These are phyloP conservation scores for Sympetrum striolatum DNA, from an alignment of 2,888 invertebrate species.

Conservation along the genomic window DNA sequence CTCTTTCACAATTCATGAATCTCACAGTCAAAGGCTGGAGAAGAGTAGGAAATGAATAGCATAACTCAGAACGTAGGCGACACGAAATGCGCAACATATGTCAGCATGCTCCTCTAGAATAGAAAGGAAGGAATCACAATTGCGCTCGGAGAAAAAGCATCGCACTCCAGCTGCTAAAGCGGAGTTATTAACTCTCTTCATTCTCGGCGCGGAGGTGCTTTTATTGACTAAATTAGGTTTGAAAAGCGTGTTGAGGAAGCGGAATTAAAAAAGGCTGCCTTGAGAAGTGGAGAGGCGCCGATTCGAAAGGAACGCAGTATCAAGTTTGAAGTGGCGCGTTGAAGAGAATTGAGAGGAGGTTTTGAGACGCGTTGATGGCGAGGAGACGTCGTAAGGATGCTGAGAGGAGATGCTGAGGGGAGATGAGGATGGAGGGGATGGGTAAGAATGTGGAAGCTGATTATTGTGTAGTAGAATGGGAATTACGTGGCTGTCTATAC, in stretches of 20 bases:
- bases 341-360: neutral
- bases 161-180: too few relatives aligned
- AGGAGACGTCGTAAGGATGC: neutral
- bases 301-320: neutral
- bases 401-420: neutral
- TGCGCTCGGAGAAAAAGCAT: too few relatives aligned
- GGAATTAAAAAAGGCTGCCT: neutral
- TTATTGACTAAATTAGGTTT: neutral
- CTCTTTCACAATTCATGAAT: too few relatives aligned
- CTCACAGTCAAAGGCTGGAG: too few relatives aligned
- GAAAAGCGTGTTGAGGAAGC: neutral
- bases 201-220: neutral
- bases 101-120: too few relatives aligned
- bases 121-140: too few relatives aligned
- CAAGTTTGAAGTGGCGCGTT: neutral
- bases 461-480: neutral
- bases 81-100: too few relatives aligned
- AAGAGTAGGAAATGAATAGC: too few relatives aligned
- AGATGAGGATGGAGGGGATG: neutral
- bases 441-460: neutral
- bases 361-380: neutral
- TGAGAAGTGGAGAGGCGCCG: neutral
- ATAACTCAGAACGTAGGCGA: too few relatives aligned
- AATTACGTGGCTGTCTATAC: too few relatives aligned
- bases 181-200: neutral